Conservation (phyloP, 1,140 invertebrate species). For the Dinoponera quadriceps region DNA sequence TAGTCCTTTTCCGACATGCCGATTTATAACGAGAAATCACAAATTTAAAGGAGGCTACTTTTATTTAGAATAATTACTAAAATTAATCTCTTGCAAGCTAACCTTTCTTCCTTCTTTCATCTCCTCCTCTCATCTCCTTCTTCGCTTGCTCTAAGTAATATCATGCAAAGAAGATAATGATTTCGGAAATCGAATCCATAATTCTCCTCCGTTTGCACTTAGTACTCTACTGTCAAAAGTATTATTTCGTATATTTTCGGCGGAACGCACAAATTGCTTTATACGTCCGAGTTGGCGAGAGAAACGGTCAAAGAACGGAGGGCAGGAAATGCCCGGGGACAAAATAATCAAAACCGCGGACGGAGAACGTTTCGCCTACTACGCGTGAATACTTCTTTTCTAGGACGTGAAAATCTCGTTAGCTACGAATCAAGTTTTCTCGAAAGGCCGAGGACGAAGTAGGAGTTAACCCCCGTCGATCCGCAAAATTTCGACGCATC, state of each 20-base stretch:
- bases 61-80: too few relatives aligned
- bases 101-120: too few relatives aligned
- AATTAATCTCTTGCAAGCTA: too few relatives aligned
- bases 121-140: too few relatives aligned
- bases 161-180: too few relatives aligned
- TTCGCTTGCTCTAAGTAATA: too few relatives aligned
- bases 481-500: conserved; percentile 5
- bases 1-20: too few relatives aligned
- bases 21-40: too few relatives aligned
- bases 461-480: neutral
- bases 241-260: neutral
- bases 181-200: too few relatives aligned
- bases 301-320: neutral
- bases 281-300: neutral
- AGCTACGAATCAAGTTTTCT: neutral
- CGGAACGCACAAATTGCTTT: neutral
- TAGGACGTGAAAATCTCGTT: conserved; percentile 15
- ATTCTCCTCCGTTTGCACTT: too few relatives aligned
- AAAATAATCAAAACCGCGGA: conserved; percentile 6
- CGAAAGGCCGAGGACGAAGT: neutral
- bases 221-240: too few relatives aligned
- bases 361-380: conserved; percentile 1
- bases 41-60: too few relatives aligned
- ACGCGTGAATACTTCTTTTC: neutral
- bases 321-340: neutral